Evolutionary conservation across 2,797 vertebrate species (phyloP).

Genomic region (Acestrorhynchus altus): DNA sequence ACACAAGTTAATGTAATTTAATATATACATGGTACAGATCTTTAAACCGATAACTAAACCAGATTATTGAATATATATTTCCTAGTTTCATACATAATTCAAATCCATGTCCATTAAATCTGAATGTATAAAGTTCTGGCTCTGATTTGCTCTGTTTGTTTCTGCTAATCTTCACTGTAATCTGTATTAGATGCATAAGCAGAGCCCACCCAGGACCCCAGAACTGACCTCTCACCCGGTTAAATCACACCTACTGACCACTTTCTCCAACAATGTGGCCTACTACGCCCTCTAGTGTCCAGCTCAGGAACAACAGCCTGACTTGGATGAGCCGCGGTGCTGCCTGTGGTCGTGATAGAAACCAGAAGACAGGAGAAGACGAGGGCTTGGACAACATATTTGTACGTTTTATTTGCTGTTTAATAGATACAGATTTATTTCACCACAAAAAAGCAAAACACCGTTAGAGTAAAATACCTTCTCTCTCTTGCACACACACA

Average conservation of each 20-base stretch:
- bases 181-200: neutral
- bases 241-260: neutral
- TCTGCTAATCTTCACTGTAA: too few species aligned
- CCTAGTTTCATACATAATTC: too few species aligned
- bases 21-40: too few species aligned
- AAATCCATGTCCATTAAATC: too few species aligned
- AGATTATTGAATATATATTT: too few species aligned
- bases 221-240: neutral
- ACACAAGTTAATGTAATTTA: too few species aligned
- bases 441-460: neutral
- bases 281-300: neutral
- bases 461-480: too few species aligned
- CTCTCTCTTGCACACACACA: conserved; percentile 3
- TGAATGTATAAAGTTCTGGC: too few species aligned
- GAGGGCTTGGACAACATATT: neutral
- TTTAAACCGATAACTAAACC: too few species aligned
- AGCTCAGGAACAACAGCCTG: neutral
- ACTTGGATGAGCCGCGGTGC: too few species aligned
- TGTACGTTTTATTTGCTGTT: conserved; percentile 1
- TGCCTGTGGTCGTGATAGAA: neutral
- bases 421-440: neutral
- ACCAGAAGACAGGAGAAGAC: neutral
- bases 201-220: neutral
- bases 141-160: too few species aligned
- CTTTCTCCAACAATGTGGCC: neutral